phyloP scores from a whole-genome alignment of 2,888 invertebrate genomes.

The Caenorhabditis panamensis region DNA sequence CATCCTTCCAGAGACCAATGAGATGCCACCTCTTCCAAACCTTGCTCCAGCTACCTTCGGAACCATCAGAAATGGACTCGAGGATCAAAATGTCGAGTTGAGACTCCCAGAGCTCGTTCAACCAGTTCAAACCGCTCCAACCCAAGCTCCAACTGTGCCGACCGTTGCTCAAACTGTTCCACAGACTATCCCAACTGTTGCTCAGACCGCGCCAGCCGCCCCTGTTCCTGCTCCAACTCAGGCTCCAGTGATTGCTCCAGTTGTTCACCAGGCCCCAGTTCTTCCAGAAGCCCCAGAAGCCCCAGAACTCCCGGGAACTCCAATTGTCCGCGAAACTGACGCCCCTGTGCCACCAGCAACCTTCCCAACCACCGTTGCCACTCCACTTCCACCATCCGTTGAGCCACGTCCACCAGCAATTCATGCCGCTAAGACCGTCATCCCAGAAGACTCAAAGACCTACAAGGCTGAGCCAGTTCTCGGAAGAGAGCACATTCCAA shows the following conservation, averaged over 20 bases:
- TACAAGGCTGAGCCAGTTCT: slow-evolving; percentile 68
- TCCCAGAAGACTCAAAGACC: slow-evolving; percentile 32
- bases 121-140: slow-evolving; percentile 19
- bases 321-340: no score
- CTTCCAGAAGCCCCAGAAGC: neutral
- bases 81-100: slow-evolving; percentile 47
- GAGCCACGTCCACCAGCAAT: slow-evolving; percentile 67
- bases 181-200: neutral
- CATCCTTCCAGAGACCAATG: slow-evolving; percentile 44
- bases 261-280: neutral
- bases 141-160: slow-evolving; percentile 4
- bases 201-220: slow-evolving; percentile 9
- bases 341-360: slow-evolving; percentile 3
- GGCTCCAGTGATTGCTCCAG: slow-evolving; percentile 22
- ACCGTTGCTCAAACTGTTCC: slow-evolving; percentile 23
- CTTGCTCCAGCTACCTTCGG: slow-evolving; percentile 31
- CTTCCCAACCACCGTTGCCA: neutral
- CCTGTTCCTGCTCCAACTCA: slow-evolving; percentile 8
- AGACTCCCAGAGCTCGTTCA: slow-evolving; percentile 40
- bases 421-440: slow-evolving; percentile 63
- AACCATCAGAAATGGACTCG: neutral
- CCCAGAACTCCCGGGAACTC: no score
- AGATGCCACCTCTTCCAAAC: slow-evolving; percentile 35
- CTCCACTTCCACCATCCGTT: slow-evolving; percentile 50
- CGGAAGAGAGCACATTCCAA: slow-evolving; percentile 52